A percentile compares a stretch with the other conserved stretches of the same genome.
phyloP scores from a whole-genome alignment of 2,113 vertebrate genomes.

The Geococcyx californianus region DNA sequence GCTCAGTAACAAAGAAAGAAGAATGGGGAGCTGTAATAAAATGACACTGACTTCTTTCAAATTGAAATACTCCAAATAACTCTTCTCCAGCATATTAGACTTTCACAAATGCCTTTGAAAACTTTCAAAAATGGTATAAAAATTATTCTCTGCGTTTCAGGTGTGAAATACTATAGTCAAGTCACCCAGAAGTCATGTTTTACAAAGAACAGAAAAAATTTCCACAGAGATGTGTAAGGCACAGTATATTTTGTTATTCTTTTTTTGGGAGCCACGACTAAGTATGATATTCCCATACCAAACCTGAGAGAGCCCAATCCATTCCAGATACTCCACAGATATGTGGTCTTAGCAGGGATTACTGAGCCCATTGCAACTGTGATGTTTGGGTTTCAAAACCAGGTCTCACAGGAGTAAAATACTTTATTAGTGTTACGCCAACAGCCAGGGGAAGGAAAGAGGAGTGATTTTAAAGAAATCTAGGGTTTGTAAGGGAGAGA shows the following conservation, averaged over 20 bases:
- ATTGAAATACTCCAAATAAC: neutral
- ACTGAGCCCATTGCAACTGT: neutral
- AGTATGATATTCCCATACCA: neutral
- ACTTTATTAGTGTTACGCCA: neutral
- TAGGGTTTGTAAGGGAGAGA: neutral
- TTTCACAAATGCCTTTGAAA: neutral
- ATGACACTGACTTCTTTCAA: neutral
- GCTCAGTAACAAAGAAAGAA: neutral
- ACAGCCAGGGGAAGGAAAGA: rapidly evolving
- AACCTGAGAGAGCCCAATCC: neutral
- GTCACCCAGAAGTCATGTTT: neutral
- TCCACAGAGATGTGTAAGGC: neutral
- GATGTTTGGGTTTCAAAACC: neutral
- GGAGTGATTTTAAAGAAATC: neutral
- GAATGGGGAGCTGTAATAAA: neutral
- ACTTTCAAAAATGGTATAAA: neutral
- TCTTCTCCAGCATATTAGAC: neutral
- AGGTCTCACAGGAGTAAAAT: neutral
- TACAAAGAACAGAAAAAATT: neutral
- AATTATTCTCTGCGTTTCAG: neutral
- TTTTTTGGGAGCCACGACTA: neutral
- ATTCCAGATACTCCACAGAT: neutral
- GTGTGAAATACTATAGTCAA: neutral
- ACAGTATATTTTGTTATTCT: neutral
- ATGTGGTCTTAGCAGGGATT: neutral